Evolutionary conservation across 1,140 invertebrate species (phyloP).

Genomic region (Arctopsyche grandis): DNA sequence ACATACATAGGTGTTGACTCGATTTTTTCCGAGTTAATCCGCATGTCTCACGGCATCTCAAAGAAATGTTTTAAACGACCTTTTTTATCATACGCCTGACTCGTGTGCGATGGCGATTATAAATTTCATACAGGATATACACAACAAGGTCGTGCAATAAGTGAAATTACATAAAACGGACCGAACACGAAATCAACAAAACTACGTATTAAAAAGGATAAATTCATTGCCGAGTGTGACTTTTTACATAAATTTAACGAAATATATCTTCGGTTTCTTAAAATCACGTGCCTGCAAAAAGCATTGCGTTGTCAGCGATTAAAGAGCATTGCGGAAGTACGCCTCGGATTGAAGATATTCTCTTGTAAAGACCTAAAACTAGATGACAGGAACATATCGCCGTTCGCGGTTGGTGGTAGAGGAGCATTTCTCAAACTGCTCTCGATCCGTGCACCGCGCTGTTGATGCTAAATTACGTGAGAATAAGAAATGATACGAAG

Average conservation of each 20-base stretch:
- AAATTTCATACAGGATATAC: slow-evolving; percentile 16
- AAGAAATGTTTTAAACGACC: not conserved
- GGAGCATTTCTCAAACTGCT: slow-evolving; percentile 35
- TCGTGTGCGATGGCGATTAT: not conserved
- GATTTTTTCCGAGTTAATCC: slow-evolving; percentile 8
- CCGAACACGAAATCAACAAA: no score
- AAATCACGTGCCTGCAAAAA: not conserved
- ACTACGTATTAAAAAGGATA: no score
- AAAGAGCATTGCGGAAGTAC: slow-evolving; percentile 18
- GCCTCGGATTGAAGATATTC: not conserved
- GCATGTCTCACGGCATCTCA: slow-evolving; percentile 8
- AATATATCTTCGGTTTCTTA: no score
- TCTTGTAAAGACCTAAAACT: slow-evolving; percentile 37
- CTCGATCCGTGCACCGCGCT: not conserved
- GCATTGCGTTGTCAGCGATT: slow-evolving; percentile 15
- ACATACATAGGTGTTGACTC: not conserved
- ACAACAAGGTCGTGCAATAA: no score
- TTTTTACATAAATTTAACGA: no score
- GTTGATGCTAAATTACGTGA: slow-evolving; percentile 27
- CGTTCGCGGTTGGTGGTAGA: slow-evolving; percentile 35
- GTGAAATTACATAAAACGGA: no score
- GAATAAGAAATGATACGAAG: not conserved
- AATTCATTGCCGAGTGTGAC: no score
- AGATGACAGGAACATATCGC: slow-evolving; percentile 40
- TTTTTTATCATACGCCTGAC: not conserved